These are phyloP conservation scores for Lycia hirtaria DNA, from an alignment of 2,888 invertebrate genomes.

Conservation along the genomic window DNA sequence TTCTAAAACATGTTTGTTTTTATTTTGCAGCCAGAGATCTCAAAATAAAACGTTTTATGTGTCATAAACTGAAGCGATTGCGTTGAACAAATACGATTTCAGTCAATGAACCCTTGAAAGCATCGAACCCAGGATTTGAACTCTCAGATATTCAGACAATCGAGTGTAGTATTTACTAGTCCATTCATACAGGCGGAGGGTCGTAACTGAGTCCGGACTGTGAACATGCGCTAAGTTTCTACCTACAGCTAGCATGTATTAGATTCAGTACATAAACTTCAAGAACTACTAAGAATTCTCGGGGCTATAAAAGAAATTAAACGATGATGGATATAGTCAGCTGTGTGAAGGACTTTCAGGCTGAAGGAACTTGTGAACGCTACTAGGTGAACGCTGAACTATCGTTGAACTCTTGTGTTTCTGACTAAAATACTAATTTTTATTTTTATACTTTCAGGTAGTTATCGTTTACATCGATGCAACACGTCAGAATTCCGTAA, in stretches of 20 bases:
- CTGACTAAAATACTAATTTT: not conserved
- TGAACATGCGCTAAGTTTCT: constrained; percentile 18
- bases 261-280: constrained; percentile 5
- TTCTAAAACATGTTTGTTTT: constrained; percentile 6
- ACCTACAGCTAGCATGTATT: not conserved
- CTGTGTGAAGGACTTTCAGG: too few relatives aligned
- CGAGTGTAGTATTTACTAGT: constrained; percentile 11
- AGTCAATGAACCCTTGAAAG: constrained; percentile 19
- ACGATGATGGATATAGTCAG: too few relatives aligned
- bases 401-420: too few relatives aligned
- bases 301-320: too few relatives aligned
- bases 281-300: too few relatives aligned
- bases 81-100: constrained; percentile 22
- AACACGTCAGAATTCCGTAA: constrained; percentile 2
- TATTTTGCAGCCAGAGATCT: constrained; percentile 11
- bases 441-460: constrained; percentile 7
- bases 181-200: constrained; percentile 19
- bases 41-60: constrained; percentile 26
- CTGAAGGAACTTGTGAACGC: too few relatives aligned
- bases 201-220: constrained; percentile 24
- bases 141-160: constrained; percentile 25
- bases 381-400: too few relatives aligned
- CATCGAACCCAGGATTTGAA: constrained; percentile 13
- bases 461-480: constrained; percentile 4
- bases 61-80: constrained; percentile 24